Base-by-base conservation (phyloP, 2,797 vertebrate species). In the Sebastes cheni region DNA sequence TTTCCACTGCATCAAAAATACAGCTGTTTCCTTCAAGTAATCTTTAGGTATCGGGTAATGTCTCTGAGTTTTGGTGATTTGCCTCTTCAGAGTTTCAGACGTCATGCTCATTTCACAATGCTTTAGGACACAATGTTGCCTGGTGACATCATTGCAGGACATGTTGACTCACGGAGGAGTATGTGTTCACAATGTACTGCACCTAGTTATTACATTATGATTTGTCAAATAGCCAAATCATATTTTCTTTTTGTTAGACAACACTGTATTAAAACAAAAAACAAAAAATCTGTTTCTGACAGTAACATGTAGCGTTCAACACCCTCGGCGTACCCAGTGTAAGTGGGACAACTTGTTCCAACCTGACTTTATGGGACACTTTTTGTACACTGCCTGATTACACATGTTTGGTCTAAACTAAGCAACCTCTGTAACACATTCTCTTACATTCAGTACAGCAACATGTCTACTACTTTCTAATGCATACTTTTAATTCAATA, bases 141-240 rank as follows among this genome's bases (percentile, higher is more conserved):
- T 27, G 70, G 80, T 80, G 77, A 90, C 80, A 64, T 77, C 81
- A 86, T 61, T 61, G 27, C 27, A 67, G 74, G 60, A 86, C 56
- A 32, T 58, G 77, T 59, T 82, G 86, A 86, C 70, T 85, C 80
- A 81, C 60, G 12, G 60, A 70, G 18, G 20, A 27, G 46, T 16
- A 46, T 27, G 8, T 67, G 39, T 68, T 75, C 58, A 58, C 50
- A 52, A 16, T 64, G 46, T 30, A 7, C 11, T 27, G 12, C 3
- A 22, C 8, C 16, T 70, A 16, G 58, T 61, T 25, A 6, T 65
- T 39, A 25, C 67, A 32, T 34, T 22, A 30, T 36, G 1, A 50
- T 18, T 6, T 20, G 29, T 59, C 29, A 46, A 29, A n/a, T 5
- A 18, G 1, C 27, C 30, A 36, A 72, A 30, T 10, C 0, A 11